Base-by-base conservation (phyloP, 2,797 vertebrate species). In the Takifugu rubripes region DNA sequence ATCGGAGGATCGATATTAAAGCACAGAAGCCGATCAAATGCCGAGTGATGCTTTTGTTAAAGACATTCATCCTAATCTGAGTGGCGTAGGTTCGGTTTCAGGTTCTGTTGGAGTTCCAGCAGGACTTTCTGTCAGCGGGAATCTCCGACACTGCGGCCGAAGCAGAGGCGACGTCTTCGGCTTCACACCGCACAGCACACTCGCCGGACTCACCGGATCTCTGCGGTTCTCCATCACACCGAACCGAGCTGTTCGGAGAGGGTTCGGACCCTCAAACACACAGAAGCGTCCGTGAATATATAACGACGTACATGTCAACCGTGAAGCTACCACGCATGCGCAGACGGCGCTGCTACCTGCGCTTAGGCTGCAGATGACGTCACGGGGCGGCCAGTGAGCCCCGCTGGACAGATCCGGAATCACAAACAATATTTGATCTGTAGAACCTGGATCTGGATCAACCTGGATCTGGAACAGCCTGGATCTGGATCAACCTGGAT, bases 221-320 rank as follows among this genome's bases (percentile, higher is more conserved):
- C 94, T 90, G 85, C 93, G 89, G 87, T 91, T 93, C 86, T 95
- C 94, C 94, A 96, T 96, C 85, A 91, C 90, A 83, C 87, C 91
- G 88, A 89, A 6, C 51, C 48, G 45, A 9, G 17, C 17, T 10
- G 43, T 12, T 16, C 43, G 12, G 56, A 17, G 54, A 21, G 8
- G 31, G 31, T 33, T 33, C 31, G 17, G 5, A 54, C 62, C 9
- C 21, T 61, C 61, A 40, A 52, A 61, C 70, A 74, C 73, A 54
- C 54, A 75, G 68, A 75, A 68, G 70, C 33, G 66, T 65, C 1
- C 64, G 54, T 72, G 67, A 76, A 74, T 89, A 70, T 12, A 56
- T 81, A 72, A 70, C 86, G 74, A 49, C 54, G 11, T 56, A 91
- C 89, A 92, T 87, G 88, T 91, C 92, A 93, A 92, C 94, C 90